phyloP scores from a whole-genome alignment of 2,797 vertebrate genomes.

The Intellagama lesueurii region DNA sequence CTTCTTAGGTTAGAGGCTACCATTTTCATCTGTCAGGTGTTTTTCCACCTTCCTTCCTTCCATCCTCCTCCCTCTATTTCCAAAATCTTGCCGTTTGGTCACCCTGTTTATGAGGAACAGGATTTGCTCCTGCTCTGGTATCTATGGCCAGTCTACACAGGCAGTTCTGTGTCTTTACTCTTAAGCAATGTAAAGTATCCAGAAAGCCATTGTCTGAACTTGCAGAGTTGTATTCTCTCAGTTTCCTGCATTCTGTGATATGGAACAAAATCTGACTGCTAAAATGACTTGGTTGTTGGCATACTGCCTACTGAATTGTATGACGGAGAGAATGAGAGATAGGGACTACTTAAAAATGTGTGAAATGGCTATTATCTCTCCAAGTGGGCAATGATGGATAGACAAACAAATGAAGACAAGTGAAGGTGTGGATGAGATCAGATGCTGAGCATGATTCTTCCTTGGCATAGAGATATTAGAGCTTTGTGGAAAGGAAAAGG shows the following conservation, averaged over 20 bases:
- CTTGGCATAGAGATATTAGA: slow-evolving; percentile 2
- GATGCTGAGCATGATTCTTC: background rate
- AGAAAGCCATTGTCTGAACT: background rate
- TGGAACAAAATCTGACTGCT: background rate
- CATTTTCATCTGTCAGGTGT: too few species aligned
- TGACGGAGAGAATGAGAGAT: background rate
- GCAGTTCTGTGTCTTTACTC: too few species aligned
- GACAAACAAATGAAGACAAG: background rate
- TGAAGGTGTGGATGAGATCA: background rate
- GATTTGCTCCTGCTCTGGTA: background rate
- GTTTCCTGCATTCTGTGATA: background rate
- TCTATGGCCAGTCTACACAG: too few species aligned
- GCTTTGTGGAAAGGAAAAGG: background rate
- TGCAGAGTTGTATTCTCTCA: background rate
- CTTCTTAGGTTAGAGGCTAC: too few species aligned
- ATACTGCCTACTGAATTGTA: background rate
- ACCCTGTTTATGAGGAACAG: background rate
- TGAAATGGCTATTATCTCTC: background rate
- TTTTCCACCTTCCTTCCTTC: background rate
- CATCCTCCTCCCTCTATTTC: background rate
- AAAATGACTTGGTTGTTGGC: background rate
- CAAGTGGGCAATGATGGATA: background rate
- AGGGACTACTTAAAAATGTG: slow-evolving; percentile 5
- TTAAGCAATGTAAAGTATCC: background rate
- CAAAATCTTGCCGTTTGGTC: background rate